Evolutionary conservation across 1,140 invertebrate species (phyloP), one percentile per base, ranked within the genome.

Genomic region (Atopsyche davidsoni): DNA sequence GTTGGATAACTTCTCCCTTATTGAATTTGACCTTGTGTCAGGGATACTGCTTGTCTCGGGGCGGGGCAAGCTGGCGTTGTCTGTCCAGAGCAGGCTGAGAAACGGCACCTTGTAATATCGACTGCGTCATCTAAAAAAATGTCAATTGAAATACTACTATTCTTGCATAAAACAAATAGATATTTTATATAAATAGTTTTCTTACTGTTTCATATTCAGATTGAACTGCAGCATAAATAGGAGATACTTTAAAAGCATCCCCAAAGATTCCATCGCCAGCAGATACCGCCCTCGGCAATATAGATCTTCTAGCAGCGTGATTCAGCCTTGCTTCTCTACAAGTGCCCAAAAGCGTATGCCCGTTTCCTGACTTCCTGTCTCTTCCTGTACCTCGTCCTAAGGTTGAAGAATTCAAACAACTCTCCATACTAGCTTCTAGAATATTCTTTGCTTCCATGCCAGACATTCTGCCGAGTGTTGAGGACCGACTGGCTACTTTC

Each of bases 211-310:
- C 50, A 22, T 57, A 57, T 46, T 57, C 51, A 9, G 55, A 57
- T 13, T 46, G 41, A 0, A 22, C 21, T 18, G 16, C 43, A 4
- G 51, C 41, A 43, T 57, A 53, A 17, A 57, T 36, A 4, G 50
- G 55, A 3, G 55, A 57, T n/a, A 57, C 36, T 50, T 57, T 57
- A 14, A 57, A 57, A 22, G 55, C 50, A 23, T 53, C 55, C 21
- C 55, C 55, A 25, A 57, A 53, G 2, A 48, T 21, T 2, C 38
- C 42, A 18, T 57, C 55, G 11, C 40, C 19, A 21, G 35, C 28
- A 9, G 45, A 46, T 10, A 13, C 35, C 16, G 44, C 35, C 34
- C 41, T 46, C 2, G 42, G 42, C 21, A 53, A 16, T 1, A 49
- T 36, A 1, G 55, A 53, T 46, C 51, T 53, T 42, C 41, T 41